These are phyloP conservation scores for Drosophila quinaria DNA, from an alignment of 2,888 invertebrate species.

Conservation along the genomic window DNA sequence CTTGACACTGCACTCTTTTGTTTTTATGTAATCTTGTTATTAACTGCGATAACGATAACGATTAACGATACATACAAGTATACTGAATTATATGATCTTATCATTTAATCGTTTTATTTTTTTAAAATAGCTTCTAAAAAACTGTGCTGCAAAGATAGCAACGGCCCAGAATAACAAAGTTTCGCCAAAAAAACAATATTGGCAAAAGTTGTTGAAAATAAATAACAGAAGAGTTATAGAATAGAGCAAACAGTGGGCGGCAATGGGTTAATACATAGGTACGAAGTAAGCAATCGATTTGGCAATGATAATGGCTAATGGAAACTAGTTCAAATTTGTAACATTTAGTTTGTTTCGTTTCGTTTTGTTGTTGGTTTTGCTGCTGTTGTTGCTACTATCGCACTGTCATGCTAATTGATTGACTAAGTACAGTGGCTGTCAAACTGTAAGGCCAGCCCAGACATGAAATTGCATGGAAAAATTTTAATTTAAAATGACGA, in stretches of 20 bases:
- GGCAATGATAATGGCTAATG: conserved; percentile 35
- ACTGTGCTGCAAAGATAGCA: conserved; percentile 50
- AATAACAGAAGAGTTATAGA: conserved; percentile 30
- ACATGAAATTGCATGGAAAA: conserved; percentile 69
- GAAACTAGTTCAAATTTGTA: conserved; percentile 70
- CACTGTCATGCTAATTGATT: conserved; percentile 68
- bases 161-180: conserved; percentile 81
- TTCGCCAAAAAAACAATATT: conserved; percentile 20
- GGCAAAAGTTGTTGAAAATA: conserved; percentile 20
- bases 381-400: conserved; percentile 50
- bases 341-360: conserved; percentile 47
- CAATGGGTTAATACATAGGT: conserved; percentile 63
- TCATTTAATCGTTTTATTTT: conserved; percentile 30
- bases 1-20: conserved; percentile 47
- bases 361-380: conserved; percentile 45
- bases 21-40: conserved; percentile 7
- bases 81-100: conserved; percentile 24
- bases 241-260: conserved; percentile 63
- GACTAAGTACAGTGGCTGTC: conserved; percentile 46
- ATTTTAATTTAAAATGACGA: conserved; percentile 54
- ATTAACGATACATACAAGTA: conserved; percentile 40
- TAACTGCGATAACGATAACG: conserved; percentile 44
- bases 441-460: conserved; percentile 66
- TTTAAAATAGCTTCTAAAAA: conserved; percentile 32
- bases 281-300: conserved; percentile 1